Percentiles rank a stretch among this genome's conserved stretches.
These are phyloP conservation scores for Tanytarsus gracilentus DNA, from an alignment of 2,888 invertebrate genomes.

Conservation along the genomic window DNA sequence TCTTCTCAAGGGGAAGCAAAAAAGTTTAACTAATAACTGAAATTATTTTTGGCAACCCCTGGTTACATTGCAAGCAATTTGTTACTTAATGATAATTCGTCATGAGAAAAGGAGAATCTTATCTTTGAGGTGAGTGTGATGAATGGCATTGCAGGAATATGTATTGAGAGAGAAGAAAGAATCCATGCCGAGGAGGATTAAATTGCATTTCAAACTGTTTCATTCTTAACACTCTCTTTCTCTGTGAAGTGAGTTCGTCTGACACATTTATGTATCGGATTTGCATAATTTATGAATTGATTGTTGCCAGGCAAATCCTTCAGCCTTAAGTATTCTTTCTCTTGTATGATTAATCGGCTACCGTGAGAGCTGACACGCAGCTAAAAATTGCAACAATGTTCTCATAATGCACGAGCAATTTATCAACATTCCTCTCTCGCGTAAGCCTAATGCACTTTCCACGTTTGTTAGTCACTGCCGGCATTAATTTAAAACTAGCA, in stretches of 20 bases:
- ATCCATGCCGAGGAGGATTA: background rate
- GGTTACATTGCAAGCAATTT: background rate
- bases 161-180: background rate
- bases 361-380: background rate
- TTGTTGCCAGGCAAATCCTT: background rate
- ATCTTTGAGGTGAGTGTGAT: background rate
- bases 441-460: background rate
- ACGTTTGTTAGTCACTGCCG: background rate
- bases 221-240: background rate
- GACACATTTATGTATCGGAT: constrained; percentile 12
- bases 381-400: background rate
- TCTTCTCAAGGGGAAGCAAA: too few relatives aligned
- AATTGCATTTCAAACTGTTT: background rate
- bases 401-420: background rate
- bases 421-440: background rate
- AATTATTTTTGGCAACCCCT: too few relatives aligned
- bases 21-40: too few relatives aligned
- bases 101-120: background rate
- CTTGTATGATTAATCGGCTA: background rate
- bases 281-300: constrained; percentile 2
- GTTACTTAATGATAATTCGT: constrained; percentile 8
- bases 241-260: background rate
- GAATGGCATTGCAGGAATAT: too few relatives aligned
- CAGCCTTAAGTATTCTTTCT: background rate
- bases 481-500: background rate